phyloP scores from a whole-genome alignment of 2,888 invertebrate species.

The Embidobia sp. region DNA sequence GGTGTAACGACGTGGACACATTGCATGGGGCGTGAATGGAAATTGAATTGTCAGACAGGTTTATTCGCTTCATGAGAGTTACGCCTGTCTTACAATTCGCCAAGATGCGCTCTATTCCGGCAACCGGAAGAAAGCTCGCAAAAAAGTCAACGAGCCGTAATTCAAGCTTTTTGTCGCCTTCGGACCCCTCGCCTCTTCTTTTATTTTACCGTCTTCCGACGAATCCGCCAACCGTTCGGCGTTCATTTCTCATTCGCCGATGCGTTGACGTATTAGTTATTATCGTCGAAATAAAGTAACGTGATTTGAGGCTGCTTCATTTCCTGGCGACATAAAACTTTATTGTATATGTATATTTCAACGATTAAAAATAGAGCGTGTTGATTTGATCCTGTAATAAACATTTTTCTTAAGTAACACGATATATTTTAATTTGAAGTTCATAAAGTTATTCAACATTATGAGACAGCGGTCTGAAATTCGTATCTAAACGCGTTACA shows the following conservation, averaged over 20 bases:
- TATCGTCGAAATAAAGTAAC: conserved; percentile 21
- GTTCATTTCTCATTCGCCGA: conserved; percentile 28
- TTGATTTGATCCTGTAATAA: too few species aligned
- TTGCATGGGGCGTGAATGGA: conserved; percentile 65
- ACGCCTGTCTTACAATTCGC: conserved; percentile 54
- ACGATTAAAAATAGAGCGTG: too few species aligned
- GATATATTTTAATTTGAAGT: too few species aligned
- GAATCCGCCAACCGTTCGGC: conserved; percentile 22
- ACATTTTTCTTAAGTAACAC: too few species aligned
- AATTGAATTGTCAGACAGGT: conserved; percentile 69
- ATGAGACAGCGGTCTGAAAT: too few species aligned
- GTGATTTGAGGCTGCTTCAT: too few species aligned
- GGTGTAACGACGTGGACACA: conserved; percentile 65
- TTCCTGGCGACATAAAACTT: too few species aligned
- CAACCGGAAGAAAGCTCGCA: conserved; percentile 60
- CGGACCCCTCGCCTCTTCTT: not conserved
- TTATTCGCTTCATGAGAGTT: conserved; percentile 58
- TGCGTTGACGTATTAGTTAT: conserved; percentile 46
- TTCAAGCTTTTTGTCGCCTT: conserved; percentile 50
- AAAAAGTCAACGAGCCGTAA: conserved; percentile 60
- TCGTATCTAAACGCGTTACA: too few species aligned
- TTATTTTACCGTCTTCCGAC: conserved; percentile 8
- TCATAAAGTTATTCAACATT: too few species aligned
- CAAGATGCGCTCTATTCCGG: conserved; percentile 55
- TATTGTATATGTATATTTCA: too few species aligned